Percentiles rank a stretch among this genome's conserved stretches.
Conservation (phyloP, 2,113 vertebrate species). For the Mola mola region DNA sequence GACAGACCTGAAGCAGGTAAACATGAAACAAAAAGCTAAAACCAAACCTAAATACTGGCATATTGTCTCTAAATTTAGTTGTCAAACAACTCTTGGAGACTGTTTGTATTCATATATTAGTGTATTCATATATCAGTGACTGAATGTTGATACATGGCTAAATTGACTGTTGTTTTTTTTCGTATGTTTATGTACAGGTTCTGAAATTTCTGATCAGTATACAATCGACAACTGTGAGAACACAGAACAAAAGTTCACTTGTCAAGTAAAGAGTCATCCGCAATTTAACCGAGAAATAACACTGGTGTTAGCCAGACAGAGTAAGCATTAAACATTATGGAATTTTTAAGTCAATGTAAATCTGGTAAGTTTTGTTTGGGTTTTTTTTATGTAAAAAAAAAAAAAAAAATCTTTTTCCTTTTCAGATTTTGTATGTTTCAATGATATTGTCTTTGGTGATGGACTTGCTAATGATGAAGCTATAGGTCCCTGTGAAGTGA, state of each 20-base stretch:
- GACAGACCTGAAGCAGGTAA: background rate
- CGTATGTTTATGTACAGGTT: background rate
- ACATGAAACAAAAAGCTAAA: background rate
- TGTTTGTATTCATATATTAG: background rate
- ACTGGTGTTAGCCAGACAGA: accelerated
- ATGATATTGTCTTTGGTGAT: background rate
- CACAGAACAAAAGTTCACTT: background rate
- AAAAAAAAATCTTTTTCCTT: background rate
- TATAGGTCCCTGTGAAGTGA: accelerated
- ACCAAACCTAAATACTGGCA: background rate
- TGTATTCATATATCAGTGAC: background rate
- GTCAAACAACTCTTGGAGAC: background rate
- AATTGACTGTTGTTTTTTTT: background rate
- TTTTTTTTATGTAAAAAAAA: background rate
- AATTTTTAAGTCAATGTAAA: background rate
- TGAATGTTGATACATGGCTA: too few species aligned
- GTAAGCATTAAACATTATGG: slow-evolving; percentile 30
- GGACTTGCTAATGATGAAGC: accelerated
- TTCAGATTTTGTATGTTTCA: background rate
- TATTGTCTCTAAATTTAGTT: background rate
- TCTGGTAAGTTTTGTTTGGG: too few species aligned
- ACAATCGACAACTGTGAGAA: accelerated
- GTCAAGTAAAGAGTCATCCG: background rate
- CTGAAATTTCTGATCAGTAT: accelerated
- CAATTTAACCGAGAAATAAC: background rate